Conservation (phyloP, 2,888 invertebrate species). For the Lasioglossum marginatum region DNA sequence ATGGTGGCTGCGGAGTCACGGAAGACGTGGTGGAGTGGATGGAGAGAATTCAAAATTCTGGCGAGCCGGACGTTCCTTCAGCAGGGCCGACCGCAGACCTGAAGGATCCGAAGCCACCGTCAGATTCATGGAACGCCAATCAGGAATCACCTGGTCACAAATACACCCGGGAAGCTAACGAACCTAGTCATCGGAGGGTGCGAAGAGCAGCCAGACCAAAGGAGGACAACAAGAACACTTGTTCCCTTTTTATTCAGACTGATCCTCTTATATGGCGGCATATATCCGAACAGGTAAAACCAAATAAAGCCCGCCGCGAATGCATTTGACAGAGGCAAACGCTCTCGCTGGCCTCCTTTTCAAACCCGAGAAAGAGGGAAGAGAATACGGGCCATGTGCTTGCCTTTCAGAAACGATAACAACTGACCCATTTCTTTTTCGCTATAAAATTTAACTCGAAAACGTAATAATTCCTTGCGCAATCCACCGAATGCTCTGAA, state of each 20-base stretch:
- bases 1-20: conserved; percentile 94
- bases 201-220: conserved; percentile 87
- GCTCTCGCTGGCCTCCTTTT: not conserved
- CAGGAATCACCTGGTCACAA: conserved; percentile 88
- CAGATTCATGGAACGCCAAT: conserved; percentile 74
- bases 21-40: conserved; percentile 96
- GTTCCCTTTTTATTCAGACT: conserved; percentile 98
- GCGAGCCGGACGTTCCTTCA: conserved; percentile 72
- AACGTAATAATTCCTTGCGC: conserved; percentile 49
- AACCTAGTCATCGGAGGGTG: conserved; percentile 85
- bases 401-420: conserved; percentile 6
- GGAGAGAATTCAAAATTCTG: conserved; percentile 94
- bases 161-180: conserved; percentile 92
- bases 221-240: conserved; percentile 93
- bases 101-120: conserved; percentile 77
- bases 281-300: conserved; percentile 92
- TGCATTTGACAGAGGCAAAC: not conserved
- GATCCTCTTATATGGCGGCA: conserved; percentile 99
- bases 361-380: not conserved
- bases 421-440: conserved; percentile 33
- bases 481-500: conserved; percentile 55
- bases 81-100: conserved; percentile 83
- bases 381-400: not conserved
- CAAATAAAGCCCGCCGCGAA: not conserved
- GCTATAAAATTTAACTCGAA: conserved; percentile 29